Evolutionary conservation across 30 jellyfish, hydroid and myxozoan species (phyloP), one percentile per base, ranked within the genome.

Genomic region (Calvadosia cruxmelitensis): DNA sequence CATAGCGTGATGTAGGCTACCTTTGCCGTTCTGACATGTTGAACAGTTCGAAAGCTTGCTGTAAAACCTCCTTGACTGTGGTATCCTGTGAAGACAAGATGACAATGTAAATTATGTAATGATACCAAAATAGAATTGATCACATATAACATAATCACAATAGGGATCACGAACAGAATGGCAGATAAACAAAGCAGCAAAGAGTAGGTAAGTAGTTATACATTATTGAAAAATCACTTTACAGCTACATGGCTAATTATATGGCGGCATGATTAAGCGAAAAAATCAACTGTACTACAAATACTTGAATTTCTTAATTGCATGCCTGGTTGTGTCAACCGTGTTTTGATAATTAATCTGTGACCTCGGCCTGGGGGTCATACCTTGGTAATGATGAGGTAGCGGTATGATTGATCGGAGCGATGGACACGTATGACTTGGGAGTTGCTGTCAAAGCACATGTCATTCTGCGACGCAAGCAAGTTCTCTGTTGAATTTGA

Each of bases 1-100:
- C n/a, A n/a, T n/a, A n/a, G n/a, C n/a, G n/a, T n/a, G n/a, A n/a
- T 42, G 57, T 5, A 0, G 27, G 16, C 50, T 64, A 85, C 95
- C 94, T 82, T 67, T 80, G 76, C n/a, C 75, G 71, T 57, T 81
- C 97, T 33, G 94, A 76, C 53, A 87, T 87, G 15, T 90, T 94
- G 52, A 87, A 87, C 67, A 76, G 93, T 48, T 81, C 97, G 23
- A 87, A 78, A 1, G 94, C 89, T 30, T 72, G 78, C 27, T 50
- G 67, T 13, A 87, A 93, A 63, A 87, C 92, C 33, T 87, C 94
- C 33, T 74, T 88, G 31, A 93, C 97, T 10, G 82, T 76, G 29
- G 97, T 87, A 23, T 87, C 94, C 97, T 87, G 81, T 28, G 27
- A 33, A 42, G 0, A 25, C 30, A 25, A 35, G 63, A 28, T 27